phyloP scores from a whole-genome alignment of 30 jellyfish, hydroid and myxozoan genomes.

The Hydractinia symbiolongicarpus region DNA sequence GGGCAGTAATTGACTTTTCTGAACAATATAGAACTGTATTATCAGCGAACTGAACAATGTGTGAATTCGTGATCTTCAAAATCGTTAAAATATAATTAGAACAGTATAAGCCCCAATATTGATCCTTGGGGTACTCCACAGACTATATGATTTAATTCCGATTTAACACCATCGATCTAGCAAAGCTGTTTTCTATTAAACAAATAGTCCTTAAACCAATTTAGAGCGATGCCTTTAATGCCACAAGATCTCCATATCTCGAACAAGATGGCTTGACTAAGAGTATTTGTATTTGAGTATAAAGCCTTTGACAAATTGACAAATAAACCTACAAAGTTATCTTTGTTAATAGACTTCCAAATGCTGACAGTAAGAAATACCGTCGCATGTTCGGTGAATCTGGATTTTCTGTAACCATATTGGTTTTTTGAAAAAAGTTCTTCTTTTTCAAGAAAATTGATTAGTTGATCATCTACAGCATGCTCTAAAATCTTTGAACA shows the following conservation, averaged over 20 bases:
- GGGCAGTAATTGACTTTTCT: conserved; percentile 10
- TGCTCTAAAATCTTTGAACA: no score
- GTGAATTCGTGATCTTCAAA: conserved; percentile 3
- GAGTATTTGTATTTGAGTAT: no score
- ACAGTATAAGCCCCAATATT: conserved; percentile 6
- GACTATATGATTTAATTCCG: conserved; percentile 6
- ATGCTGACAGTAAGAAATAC: no score
- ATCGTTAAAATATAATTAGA: neutral
- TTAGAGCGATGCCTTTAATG: conserved; percentile 10
- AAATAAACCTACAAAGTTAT: conserved; percentile 3
- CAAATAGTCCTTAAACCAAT: conserved; percentile 5
- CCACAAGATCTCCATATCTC: conserved; percentile 1
- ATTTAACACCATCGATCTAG: neutral
- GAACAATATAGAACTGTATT: conserved; percentile 6
- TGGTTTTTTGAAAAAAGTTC: no score
- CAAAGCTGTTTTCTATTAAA: conserved; percentile 4
- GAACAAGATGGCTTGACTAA: conserved; percentile 3
- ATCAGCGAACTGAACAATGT: conserved; percentile 9
- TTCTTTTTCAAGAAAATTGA: no score
- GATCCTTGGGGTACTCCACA: conserved; percentile 11
- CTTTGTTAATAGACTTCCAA: no score
- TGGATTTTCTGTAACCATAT: no score
- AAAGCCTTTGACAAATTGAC: conserved; percentile 8
- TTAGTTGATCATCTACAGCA: no score
- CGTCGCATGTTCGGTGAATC: no score